Base-by-base conservation (phyloP, 2,113 vertebrate genomes). In the Cryptotis parvus region DNA sequence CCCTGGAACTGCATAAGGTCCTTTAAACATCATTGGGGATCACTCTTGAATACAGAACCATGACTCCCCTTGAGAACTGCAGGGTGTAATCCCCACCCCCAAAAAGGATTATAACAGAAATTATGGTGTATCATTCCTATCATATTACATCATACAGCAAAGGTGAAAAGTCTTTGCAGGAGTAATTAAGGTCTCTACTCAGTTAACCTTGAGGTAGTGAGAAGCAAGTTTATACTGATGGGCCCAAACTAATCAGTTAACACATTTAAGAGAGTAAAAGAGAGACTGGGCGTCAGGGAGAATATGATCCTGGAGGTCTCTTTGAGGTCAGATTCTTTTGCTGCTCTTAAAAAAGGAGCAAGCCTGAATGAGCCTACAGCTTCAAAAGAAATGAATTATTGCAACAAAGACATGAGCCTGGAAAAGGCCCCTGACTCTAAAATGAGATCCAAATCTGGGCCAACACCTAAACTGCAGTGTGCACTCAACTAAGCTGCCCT, bases 121-220 rank as follows among this genome's bases (percentile, higher is more conserved):
- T 10, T 39, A 39, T 63, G 9, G 16, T 6, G 12, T 45, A 49
- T 63, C 49, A n/a, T 35, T 41, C 41, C 3, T 0, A 6, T 66
- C 68, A 66, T 49, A 33, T 33, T 65, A 86, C 2, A 20, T 65
- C 65, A n/a, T 26, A 72, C 22, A 52, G 41, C 66, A 65, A 80
- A 80, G 33, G 26, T 49, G 45, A 49, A 49, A 49, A 49, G 35
- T 52, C 9, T 87, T 87, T 76, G 24, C 43, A 37, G 58, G 20
- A 49, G 41, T 66, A 37, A 31, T 66, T 76, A 29, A 86, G 41
- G 45, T 55, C 35, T 26, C 43, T 55, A 41, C 58, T 33, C 3
- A 75, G 33, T 68, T 75, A 22, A 92, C 58, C 87, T 66, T 24
- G 76, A 73, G 24, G 87, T 81, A 41, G 18, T 35, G 43, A 74